A percentile compares a stretch with the other conserved stretches of the same genome.
Evolutionary conservation across 30 jellyfish, hydroid and myxozoan species (phyloP).

Genomic region (Catostylus mosaicus): DNA sequence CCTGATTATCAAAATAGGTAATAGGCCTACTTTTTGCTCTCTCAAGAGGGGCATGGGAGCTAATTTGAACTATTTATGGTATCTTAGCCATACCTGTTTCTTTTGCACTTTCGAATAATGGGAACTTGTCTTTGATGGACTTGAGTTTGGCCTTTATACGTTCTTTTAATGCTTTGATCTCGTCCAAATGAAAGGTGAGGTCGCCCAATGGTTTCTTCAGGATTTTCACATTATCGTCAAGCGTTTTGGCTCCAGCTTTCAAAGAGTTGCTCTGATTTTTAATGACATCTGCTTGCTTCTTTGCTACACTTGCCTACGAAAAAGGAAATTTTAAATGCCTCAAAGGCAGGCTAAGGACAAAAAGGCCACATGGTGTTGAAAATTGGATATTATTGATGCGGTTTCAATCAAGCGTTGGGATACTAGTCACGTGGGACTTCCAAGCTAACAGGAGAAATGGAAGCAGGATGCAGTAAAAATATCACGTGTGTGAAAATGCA

Average conservation of each 20-base stretch:
- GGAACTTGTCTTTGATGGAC: slow-evolving; percentile 51
- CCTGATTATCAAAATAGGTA: no score
- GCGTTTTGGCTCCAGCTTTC: slow-evolving; percentile 39
- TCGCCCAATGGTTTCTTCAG: slow-evolving; percentile 71
- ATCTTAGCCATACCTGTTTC: slow-evolving; percentile 25
- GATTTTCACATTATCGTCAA: slow-evolving; percentile 45
- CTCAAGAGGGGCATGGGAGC: no score
- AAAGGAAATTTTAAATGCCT: background rate
- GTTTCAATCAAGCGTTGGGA: no score
- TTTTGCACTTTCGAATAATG: slow-evolving; percentile 36
- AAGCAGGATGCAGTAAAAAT: no score
- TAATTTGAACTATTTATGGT: background rate
- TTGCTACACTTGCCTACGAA: slow-evolving; percentile 75
- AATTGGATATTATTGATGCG: no score
- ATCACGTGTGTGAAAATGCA: no score
- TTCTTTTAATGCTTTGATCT: slow-evolving; percentile 57
- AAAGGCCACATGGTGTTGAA: no score
- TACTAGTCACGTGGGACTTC: no score
- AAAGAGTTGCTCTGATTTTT: slow-evolving; percentile 18
- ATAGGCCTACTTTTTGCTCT: no score
- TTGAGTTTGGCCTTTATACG: slow-evolving; percentile 56
- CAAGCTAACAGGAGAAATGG: no score
- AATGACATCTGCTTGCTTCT: slow-evolving; percentile 49
- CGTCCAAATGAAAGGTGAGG: slow-evolving; percentile 45
- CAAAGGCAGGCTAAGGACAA: background rate